Percentiles rank a stretch among this genome's conserved stretches.
phyloP scores from a whole-genome alignment of 2,113 vertebrate genomes.

The Pygoscelis adeliae region DNA sequence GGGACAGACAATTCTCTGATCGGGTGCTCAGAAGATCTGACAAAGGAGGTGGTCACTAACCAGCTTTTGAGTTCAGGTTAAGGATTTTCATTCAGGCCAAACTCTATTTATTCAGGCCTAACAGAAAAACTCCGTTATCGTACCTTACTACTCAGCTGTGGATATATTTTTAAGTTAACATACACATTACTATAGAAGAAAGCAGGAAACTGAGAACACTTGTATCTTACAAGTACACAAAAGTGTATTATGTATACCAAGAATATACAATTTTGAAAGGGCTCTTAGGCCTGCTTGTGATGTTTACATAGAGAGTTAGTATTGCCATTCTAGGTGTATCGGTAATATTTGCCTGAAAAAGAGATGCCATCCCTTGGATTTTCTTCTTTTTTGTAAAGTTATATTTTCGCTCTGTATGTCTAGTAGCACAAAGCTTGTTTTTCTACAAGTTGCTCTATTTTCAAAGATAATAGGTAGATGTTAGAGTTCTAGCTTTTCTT shows the following conservation, averaged over 20 bases:
- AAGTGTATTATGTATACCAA: slow-evolving; percentile 51
- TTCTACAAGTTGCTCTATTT: slow-evolving; percentile 50
- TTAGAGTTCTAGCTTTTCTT: slow-evolving; percentile 58
- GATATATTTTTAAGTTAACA: not conserved
- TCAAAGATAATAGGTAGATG: slow-evolving; percentile 57
- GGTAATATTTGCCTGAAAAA: not conserved
- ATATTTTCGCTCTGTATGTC: not conserved
- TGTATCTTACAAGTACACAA: slow-evolving; percentile 30
- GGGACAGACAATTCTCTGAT: not conserved
- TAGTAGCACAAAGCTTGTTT: slow-evolving; percentile 44
- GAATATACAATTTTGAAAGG: slow-evolving; percentile 20
- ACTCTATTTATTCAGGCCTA: not conserved
- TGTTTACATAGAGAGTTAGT: slow-evolving; percentile 24
- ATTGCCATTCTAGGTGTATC: not conserved
- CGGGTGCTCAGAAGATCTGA: not conserved
- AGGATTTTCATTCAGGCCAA: not conserved
- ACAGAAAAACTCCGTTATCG: not conserved
- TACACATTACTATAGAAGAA: not conserved
- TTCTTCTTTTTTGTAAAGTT: not conserved
- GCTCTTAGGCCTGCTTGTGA: slow-evolving; percentile 16
- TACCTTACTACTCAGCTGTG: not conserved
- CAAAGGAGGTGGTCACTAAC: not conserved
- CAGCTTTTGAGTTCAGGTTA: not conserved
- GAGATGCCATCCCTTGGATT: not conserved
- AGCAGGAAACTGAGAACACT: slow-evolving; percentile 22